These are phyloP conservation scores for Panthera uncia DNA, from an alignment of 2,113 vertebrate genomes.

Conservation along the genomic window DNA sequence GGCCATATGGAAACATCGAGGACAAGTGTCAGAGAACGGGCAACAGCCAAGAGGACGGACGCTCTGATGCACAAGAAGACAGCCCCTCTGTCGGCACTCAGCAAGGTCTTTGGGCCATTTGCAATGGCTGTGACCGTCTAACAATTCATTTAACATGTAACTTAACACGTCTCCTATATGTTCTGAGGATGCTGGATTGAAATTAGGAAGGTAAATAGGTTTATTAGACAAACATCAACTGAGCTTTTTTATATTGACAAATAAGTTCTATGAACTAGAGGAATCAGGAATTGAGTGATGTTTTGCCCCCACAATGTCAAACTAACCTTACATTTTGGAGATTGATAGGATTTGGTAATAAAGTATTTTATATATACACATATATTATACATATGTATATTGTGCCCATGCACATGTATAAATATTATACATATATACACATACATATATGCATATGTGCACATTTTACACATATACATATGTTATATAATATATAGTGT, in stretches of 20 bases:
- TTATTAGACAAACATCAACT: not conserved
- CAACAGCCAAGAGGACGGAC: not conserved
- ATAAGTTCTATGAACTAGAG: not conserved
- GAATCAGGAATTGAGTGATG: not conserved
- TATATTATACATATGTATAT: not conserved
- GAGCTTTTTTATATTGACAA: not conserved
- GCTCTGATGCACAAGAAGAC: not conserved
- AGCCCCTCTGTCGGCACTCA: rapidly evolving
- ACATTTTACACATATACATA: not conserved
- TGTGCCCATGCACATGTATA: not conserved
- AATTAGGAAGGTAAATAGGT: not conserved
- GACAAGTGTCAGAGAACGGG: not conserved
- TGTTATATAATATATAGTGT: not conserved
- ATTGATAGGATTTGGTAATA: not conserved
- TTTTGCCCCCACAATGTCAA: not conserved
- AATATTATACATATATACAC: too few relatives aligned
- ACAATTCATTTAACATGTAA: not conserved
- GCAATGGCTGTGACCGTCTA: not conserved
- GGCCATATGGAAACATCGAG: not conserved
- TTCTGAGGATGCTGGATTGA: not conserved
- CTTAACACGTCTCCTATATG: too few relatives aligned
- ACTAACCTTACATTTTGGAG: not conserved
- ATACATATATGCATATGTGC: not conserved
- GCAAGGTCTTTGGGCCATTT: not conserved
- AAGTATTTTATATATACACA: not conserved